Percentiles rank a stretch among this genome's conserved stretches.
Conservation (phyloP, 2,113 vertebrate species). For the Ancistrus triradiatus region DNA sequence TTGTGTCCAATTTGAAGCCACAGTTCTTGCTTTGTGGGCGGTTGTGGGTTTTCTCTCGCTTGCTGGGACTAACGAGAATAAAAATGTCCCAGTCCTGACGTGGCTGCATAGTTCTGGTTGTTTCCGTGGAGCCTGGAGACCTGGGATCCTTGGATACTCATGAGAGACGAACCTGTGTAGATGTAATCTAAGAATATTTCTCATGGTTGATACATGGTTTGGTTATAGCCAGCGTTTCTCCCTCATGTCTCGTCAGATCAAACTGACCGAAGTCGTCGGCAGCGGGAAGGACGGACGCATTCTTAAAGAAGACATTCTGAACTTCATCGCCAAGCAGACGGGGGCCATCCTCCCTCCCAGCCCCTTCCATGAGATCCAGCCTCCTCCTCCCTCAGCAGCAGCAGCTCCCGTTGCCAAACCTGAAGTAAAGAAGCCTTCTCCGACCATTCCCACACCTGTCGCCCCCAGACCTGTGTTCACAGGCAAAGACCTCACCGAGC, state of each 20-base stretch:
- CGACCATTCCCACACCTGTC: conserved; percentile 46
- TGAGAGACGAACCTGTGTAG: no score
- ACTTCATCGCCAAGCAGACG: conserved; percentile 89
- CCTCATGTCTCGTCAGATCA: conserved; percentile 72
- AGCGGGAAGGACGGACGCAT: conserved; percentile 92
- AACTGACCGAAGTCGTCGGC: conserved; percentile 91
- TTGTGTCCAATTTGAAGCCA: no score
- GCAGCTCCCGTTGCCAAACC: conserved; percentile 38
- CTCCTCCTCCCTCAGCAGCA: conserved; percentile 60
- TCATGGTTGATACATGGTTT: no score
- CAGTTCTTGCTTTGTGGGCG: conserved; percentile 4
- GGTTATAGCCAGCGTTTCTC: no score
- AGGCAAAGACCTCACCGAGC: conserved; percentile 82
- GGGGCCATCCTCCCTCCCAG: conserved; percentile 91
- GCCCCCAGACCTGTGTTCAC: conserved; percentile 68
- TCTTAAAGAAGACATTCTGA: conserved; percentile 96
- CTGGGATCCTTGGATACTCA: no score
- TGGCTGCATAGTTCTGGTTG: conserved; percentile 24
- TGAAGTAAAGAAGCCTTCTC: conserved; percentile 50
- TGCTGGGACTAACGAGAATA: conserved; percentile 5
- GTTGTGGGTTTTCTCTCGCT: not conserved
- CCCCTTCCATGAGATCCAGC: conserved; percentile 76
- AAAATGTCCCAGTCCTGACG: conserved; percentile 16
- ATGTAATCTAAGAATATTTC: no score
- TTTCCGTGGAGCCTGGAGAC: conserved; percentile 47